These are phyloP conservation scores for Etia nguti DNA, from an alignment of 2,113 vertebrate species.

Conservation along the genomic window DNA sequence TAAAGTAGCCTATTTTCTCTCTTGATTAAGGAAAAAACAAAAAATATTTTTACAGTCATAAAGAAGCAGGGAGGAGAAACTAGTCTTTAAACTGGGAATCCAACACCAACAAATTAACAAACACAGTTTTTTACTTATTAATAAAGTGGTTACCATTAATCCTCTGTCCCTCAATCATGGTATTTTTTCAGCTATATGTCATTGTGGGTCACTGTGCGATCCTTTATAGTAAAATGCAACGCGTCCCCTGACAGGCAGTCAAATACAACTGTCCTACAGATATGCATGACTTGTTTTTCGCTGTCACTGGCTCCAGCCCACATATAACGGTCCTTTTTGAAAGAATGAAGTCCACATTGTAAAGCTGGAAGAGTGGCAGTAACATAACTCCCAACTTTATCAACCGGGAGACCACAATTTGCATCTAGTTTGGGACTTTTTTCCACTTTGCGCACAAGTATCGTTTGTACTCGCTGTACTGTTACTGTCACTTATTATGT, in stretches of 20 bases:
- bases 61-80: background rate
- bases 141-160: background rate
- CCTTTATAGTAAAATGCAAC: background rate
- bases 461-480: background rate
- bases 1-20: background rate
- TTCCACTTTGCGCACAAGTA: background rate
- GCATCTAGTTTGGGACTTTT: background rate
- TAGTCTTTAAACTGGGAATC: background rate
- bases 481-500: background rate
- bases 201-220: rapidly evolving
- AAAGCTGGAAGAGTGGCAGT: background rate
- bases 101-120: background rate
- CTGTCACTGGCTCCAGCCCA: background rate
- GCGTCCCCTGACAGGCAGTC: rapidly evolving
- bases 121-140: background rate
- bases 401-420: background rate
- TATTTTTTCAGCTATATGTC: background rate
- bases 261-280: background rate
- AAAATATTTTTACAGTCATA: background rate
- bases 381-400: background rate
- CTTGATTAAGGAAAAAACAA: background rate
- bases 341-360: background rate
- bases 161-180: background rate
- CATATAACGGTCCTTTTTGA: background rate
- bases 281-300: background rate